Evolutionary conservation across 2,113 vertebrate genomes (phyloP).

Genomic region (Petrocephalus microphthalmus): DNA sequence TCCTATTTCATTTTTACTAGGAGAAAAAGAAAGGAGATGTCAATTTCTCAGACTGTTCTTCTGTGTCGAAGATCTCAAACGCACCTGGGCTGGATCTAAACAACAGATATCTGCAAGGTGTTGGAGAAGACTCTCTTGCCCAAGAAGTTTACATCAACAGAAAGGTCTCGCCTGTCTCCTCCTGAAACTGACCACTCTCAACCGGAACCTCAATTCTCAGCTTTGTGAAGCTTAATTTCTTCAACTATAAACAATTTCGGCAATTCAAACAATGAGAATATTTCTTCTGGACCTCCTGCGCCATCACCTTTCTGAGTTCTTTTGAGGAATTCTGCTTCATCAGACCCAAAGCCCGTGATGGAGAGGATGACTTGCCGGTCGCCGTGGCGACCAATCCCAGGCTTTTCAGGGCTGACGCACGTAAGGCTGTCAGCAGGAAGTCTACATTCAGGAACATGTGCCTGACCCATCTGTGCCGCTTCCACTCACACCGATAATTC

Average conservation of each 20-base stretch:
- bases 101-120: background rate
- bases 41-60: background rate
- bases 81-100: background rate
- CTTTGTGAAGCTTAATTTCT: background rate
- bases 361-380: background rate
- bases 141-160: background rate
- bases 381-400: background rate
- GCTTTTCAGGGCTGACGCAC: background rate
- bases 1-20: background rate
- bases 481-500: background rate
- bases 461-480: background rate
- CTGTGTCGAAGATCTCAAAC: background rate
- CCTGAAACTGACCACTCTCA: background rate
- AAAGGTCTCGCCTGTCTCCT: background rate
- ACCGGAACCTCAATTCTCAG: background rate
- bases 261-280: background rate
- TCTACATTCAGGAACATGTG: background rate
- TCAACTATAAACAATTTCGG: background rate
- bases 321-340: background rate
- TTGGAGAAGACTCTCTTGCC: background rate
- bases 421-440: background rate
- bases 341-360: background rate
- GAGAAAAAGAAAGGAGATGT: background rate
- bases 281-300: background rate
- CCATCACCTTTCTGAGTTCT: background rate